Evolutionary conservation across 2,888 invertebrate species (phyloP).

Genomic region (Seira sanloemensis): DNA sequence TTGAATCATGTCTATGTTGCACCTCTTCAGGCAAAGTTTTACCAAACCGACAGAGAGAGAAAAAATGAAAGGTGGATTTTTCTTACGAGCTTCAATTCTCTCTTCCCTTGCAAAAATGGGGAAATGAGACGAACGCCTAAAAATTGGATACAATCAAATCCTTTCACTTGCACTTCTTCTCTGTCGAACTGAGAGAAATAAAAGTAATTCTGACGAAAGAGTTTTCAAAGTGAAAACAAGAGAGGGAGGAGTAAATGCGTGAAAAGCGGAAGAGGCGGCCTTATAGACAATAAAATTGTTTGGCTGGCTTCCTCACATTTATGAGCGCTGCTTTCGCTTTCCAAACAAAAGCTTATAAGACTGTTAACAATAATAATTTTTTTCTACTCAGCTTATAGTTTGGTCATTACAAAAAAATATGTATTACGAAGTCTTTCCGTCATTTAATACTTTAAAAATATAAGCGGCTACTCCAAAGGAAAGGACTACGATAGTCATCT

Average conservation of each 20-base stretch:
- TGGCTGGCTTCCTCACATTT: background rate
- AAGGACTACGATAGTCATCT: background rate
- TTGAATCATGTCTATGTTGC: background rate
- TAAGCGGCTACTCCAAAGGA: background rate
- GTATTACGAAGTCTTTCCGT: background rate
- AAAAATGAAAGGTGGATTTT: background rate
- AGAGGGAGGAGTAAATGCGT: background rate
- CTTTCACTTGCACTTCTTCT: background rate
- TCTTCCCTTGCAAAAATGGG: background rate
- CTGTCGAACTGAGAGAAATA: background rate
- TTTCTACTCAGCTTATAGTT: background rate
- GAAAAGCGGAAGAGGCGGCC: background rate
- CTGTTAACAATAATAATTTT: slow-evolving; percentile 4
- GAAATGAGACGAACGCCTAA: background rate
- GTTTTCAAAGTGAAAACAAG: background rate
- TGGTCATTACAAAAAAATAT: background rate
- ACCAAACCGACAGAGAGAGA: background rate
- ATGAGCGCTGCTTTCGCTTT: background rate
- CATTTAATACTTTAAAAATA: background rate
- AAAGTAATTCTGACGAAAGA: background rate
- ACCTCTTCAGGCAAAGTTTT: background rate
- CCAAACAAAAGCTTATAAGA: background rate
- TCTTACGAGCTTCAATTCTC: background rate
- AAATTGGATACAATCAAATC: background rate
- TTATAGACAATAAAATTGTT: background rate